Conservation (phyloP, 2,888 invertebrate species). For the Drosophila anceps region DNA sequence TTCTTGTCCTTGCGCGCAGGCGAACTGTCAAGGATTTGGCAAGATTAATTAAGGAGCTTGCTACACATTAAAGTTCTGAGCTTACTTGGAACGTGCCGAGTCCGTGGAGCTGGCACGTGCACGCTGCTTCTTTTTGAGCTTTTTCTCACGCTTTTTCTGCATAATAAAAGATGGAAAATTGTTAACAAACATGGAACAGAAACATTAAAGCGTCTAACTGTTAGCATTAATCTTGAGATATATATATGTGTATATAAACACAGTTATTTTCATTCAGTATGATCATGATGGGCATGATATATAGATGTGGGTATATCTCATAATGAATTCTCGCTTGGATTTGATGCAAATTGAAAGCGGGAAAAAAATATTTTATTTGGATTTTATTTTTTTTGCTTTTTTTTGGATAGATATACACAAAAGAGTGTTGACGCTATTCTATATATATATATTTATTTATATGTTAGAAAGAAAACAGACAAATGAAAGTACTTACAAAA, state of each 20-base stretch:
- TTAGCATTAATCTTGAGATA: conserved; percentile 55
- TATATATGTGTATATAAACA: conserved; percentile 43
- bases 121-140: conserved; percentile 86
- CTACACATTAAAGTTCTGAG: neutral
- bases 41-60: neutral
- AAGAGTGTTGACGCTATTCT: conserved; percentile 19
- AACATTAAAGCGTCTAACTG: conserved; percentile 53
- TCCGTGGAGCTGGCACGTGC: conserved; percentile 86
- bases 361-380: conserved; percentile 7
- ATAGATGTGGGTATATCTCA: conserved; percentile 26
- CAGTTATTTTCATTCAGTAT: conserved; percentile 47
- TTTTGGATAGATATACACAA: conserved; percentile 14
- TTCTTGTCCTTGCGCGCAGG: conserved; percentile 53
- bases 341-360: conserved; percentile 14
- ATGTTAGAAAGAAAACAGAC: conserved; percentile 76
- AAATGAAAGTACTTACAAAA: conserved; percentile 86
- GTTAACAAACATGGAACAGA: conserved; percentile 34
- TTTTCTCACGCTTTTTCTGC: conserved; percentile 88
- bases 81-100: conserved; percentile 87
- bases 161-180: conserved; percentile 59
- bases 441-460: conserved; percentile 43
- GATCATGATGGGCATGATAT: conserved; percentile 43
- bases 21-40: conserved; percentile 58
- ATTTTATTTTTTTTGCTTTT: neutral
- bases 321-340: conserved; percentile 16